Percentiles rank a stretch among this genome's conserved stretches.
phyloP scores from a whole-genome alignment of 2,797 vertebrate genomes.

The Petrocephalus schoutedeni region DNA sequence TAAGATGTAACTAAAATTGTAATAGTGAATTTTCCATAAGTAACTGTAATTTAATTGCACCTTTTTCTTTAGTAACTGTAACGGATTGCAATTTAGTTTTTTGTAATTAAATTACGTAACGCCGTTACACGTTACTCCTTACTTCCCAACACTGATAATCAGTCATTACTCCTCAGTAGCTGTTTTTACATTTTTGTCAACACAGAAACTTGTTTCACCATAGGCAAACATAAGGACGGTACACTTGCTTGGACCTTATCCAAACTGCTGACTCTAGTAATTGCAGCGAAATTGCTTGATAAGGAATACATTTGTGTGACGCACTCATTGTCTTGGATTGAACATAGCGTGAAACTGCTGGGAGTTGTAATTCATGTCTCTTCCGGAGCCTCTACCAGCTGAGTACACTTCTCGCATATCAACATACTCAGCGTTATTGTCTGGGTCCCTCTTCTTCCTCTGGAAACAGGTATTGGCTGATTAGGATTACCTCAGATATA shows the following conservation, averaged over 20 bases:
- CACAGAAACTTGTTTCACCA: background rate
- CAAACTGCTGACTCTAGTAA: background rate
- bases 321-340: background rate
- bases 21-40: no score
- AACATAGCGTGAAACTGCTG: background rate
- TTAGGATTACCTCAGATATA: background rate
- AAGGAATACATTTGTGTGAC: background rate
- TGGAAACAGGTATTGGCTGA: background rate
- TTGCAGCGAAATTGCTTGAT: background rate
- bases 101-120: no score
- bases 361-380: slow-evolving; percentile 12
- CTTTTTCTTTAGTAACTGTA: no score
- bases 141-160: background rate
- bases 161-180: background rate
- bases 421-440: background rate
- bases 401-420: slow-evolving; percentile 2
- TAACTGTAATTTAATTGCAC: no score
- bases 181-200: background rate
- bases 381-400: background rate
- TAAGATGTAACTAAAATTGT: no score
- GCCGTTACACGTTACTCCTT: no score
- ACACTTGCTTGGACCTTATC: background rate
- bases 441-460: slow-evolving; percentile 6
- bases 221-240: background rate
- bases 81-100: no score